phyloP scores from a whole-genome alignment of 2,888 invertebrate genomes.

The Eubasilissa splendida region DNA sequence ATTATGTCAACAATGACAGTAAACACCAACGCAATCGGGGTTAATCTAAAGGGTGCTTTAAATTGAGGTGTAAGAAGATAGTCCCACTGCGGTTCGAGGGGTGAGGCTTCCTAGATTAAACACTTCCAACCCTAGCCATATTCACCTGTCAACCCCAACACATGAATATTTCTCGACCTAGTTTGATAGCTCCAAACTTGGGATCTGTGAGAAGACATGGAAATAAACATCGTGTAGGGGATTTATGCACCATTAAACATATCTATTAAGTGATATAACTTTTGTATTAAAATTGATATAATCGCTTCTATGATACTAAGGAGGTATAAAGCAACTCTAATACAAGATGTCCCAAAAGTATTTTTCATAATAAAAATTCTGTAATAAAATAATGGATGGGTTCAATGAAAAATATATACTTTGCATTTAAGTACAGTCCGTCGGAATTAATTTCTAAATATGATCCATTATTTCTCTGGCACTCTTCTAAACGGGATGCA shows the following conservation, averaged over 20 bases:
- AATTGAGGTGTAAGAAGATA: conserved; percentile 40
- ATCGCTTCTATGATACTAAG: neutral
- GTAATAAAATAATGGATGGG: too few relatives aligned
- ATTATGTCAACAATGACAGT: conserved; percentile 35
- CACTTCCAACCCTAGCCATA: conserved; percentile 27
- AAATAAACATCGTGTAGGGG: conserved; percentile 33
- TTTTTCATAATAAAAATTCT: too few relatives aligned
- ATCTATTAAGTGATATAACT: conserved; percentile 36
- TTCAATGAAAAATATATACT: too few relatives aligned
- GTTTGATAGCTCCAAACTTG: conserved; percentile 25
- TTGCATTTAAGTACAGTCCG: too few relatives aligned
- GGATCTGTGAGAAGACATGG: conserved; percentile 20
- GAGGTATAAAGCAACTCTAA: too few relatives aligned
- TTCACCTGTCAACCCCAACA: conserved; percentile 43
- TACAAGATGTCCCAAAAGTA: too few relatives aligned
- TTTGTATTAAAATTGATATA: conserved; percentile 20
- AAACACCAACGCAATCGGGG: conserved; percentile 27
- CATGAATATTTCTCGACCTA: conserved; percentile 30
- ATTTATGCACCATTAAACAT: conserved; percentile 36
- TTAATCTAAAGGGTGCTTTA: conserved; percentile 38
- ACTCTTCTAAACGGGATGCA: too few relatives aligned
- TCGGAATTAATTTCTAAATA: too few relatives aligned
- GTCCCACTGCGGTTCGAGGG: conserved; percentile 20
- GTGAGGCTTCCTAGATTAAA: conserved; percentile 32
- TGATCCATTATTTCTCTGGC: too few relatives aligned